Evolutionary conservation across 2,888 invertebrate species (phyloP), one percentile per base, ranked within the genome.

Genomic region (Gari tellinella): DNA sequence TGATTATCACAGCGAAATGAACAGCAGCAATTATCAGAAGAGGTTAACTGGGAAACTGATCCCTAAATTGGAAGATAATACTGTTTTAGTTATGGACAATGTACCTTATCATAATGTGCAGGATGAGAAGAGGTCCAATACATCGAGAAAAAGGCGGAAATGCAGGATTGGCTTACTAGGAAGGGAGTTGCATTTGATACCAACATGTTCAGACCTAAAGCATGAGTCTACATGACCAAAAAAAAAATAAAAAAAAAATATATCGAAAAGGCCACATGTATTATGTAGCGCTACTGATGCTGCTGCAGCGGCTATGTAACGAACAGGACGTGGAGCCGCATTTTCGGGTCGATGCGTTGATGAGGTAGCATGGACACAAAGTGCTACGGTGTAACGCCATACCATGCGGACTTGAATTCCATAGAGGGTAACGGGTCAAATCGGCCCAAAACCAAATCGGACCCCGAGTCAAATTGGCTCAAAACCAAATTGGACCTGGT

Each of bases 1-100:
- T 8, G 67, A 67, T 23, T 67, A 67, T 26, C 67, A 67, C 37
- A 12, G 45, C 19, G 60, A 67, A 10, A 67, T 67, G 61, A 67
- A 67, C 21, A 0, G 8, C 7, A 12, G 25, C 1, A 61, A 55
- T 19, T 67, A 60, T 17, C n/a, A 21, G 0, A 61, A 61, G 25
- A 60, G 67, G 67, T 8, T 55, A 0, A 46, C n/a, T 17, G 53
- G 60, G 19, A 53, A 41, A 17, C 41, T 60, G 1, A 46, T 67
- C 1, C 67, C 60, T 15, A 67, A 67, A n/a, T 23, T 61, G 15
- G 51, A 49, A 23, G 3, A 25, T 8, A 49, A 23, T 7, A 49
- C 56, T 14, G 49, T 57, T 0, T 14, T 65, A 0, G 31, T 66
- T 2, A 19, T 66, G 1, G 60, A 66, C 46, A 58, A 66, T 21